These are phyloP conservation scores for Agrotis segetum DNA, from an alignment of 2,888 invertebrate species.

Conservation along the genomic window DNA sequence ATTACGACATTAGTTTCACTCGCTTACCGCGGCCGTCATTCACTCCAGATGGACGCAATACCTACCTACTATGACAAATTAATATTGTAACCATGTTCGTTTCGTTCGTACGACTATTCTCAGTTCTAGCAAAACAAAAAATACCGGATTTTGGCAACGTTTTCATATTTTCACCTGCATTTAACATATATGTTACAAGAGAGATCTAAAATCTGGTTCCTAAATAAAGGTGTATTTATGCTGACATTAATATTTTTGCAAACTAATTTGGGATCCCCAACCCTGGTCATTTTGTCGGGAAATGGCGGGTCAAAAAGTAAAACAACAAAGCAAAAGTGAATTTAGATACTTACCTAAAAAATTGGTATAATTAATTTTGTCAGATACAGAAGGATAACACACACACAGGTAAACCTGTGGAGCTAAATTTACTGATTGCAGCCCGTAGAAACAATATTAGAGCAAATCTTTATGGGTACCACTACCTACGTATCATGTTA, in stretches of 20 bases:
- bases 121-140: not conserved
- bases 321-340: not conserved
- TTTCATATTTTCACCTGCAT: constrained; percentile 2
- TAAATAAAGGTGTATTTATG: not conserved
- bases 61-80: constrained; percentile 23
- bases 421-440: not conserved
- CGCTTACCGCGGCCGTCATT: constrained; percentile 39
- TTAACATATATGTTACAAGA: not conserved
- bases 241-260: not conserved
- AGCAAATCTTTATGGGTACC: no score
- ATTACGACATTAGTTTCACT: constrained; percentile 70
- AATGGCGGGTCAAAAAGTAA: not conserved
- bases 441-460: no score
- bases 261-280: not conserved
- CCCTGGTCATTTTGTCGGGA: not conserved
- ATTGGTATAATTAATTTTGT: not conserved
- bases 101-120: constrained; percentile 2
- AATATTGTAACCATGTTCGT: constrained; percentile 36
- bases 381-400: not conserved
- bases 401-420: not conserved
- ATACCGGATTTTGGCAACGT: not conserved
- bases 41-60: constrained; percentile 46
- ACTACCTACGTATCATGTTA: no score
- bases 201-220: not conserved
- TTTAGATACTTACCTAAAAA: no score